phyloP scores from a whole-genome alignment of 1,140 invertebrate species.

The Maniola jurtina region DNA sequence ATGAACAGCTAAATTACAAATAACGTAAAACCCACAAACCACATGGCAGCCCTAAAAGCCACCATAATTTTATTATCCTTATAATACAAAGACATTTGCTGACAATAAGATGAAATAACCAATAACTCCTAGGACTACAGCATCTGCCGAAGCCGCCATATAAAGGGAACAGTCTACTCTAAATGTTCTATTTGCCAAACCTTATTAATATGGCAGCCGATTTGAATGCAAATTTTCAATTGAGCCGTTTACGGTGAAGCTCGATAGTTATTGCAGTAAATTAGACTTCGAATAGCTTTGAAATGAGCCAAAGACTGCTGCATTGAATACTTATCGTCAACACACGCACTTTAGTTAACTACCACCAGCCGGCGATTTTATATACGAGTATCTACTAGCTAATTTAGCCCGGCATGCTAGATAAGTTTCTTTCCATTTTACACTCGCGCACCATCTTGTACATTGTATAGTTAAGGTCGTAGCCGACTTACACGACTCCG shows the following conservation, averaged over 20 bases:
- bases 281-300: conserved; percentile 15
- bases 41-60: neutral
- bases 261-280: conserved; percentile 13
- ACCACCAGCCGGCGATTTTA: too few species aligned
- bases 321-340: neutral
- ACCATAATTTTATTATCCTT: neutral
- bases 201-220: conserved; percentile 20
- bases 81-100: neutral
- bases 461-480: too few species aligned
- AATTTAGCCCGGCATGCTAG: too few species aligned
- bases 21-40: too few species aligned
- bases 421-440: too few species aligned
- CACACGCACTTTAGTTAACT: neutral
- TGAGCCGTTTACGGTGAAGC: conserved; percentile 30
- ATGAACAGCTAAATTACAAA: neutral
- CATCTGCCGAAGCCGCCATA: neutral
- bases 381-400: too few species aligned
- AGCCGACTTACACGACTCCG: too few species aligned
- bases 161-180: conserved; percentile 4
- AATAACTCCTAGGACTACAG: neutral
- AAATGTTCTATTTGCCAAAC: conserved; percentile 30
- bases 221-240: conserved; percentile 35
- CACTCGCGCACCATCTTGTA: too few species aligned
- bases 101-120: conserved; percentile 14
- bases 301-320: conserved; percentile 14